Base-by-base conservation (phyloP, 2,113 vertebrate genomes). In the Synchiropus splendidus region DNA sequence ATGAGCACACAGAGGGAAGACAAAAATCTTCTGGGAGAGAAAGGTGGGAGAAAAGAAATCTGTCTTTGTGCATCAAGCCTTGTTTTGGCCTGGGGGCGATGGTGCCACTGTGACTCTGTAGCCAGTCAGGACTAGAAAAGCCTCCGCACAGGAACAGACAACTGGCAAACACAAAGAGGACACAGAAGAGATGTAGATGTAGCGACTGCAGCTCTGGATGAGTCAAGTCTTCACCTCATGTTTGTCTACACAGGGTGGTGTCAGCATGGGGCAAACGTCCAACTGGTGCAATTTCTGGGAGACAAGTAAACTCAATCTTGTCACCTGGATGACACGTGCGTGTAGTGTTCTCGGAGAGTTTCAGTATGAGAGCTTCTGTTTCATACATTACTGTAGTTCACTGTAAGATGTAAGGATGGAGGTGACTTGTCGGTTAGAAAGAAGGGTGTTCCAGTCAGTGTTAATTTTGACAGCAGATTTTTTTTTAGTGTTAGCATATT, bases 71-170 rank as follows among this genome's bases (percentile, higher is more conserved):
- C 67, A 75, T 72, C 67, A 72, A 67, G 61, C 44, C 71, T 61
- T 79, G 72, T 82, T 83, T 75, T 83, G 77, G 80, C 79, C 78
- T 10, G 34, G 58, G 75, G 82, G 75, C 78, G 34, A 72, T 16
- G 47, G 62, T 72, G 76, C 67, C 67, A 59, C 63, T 55, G 52
- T 67, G 70, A 65, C 71, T 77, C 71, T 60, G 14, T 2, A 75
- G 51, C 49, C 49, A 61, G 61, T 46, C 61, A 61, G 58, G 60
- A 61, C 65, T 51, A 48, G 58, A 58, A 56, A 69, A 65, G 50
- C 65, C 58, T 55, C 42, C 60, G 41, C 33, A 70, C 49, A 77
- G 15, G 13, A 64, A 72, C 63, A 61, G 53, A 63, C 33, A 52
- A 46, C 72, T 53, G 54, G 33, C 51, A 44, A 30, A 40, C 36